Base-by-base conservation (phyloP, 2,797 vertebrate species). In the Ctenosaura bakeri region DNA sequence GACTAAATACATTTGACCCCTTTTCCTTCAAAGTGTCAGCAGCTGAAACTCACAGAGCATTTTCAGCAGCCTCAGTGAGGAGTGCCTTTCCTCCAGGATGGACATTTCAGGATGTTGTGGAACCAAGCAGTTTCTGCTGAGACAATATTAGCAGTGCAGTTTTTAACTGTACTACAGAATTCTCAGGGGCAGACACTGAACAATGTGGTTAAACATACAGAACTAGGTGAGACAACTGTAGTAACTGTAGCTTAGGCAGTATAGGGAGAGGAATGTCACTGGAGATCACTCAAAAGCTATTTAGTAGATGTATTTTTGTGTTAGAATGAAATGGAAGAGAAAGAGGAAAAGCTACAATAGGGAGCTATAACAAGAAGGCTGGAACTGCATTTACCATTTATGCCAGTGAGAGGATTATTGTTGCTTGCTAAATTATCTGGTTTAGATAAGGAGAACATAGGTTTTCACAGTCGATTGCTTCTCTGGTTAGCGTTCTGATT, bases 241-340 rank as follows among this genome's bases (percentile, higher is more conserved):
- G 66, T 14, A 81, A 80, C 38, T 73, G n/a, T 35, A 82, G 56
- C 71, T 73, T 59, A 64, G 6, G 10, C 16, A 62, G 42, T 35
- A n/a, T 12, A 29, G 4, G 26, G 78, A 73, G 18, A 62, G 24
- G 42, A 42, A 76, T 87, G 0, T 0, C 56, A 78, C 20, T 86
- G 1, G 29, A 93, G 71, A 92, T 52, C 1, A 62, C 95, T 93
- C 94, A 83, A 89, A 93, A 16, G 79, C 12, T 85, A 42, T 91
- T 91, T 50, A 85, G 6, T 77, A 35, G 85, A 90, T 92, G 95
- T 69, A 42, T 93, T 95, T 95, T 52, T 93, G 62, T 90, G 1
- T 35, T 90, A 54, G 8, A 87, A 92, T 94, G 7, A 93, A 95
- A 94, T 89, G 85, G 32, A 84, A 76, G 59, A 26, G 69, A 78